Conservation (phyloP, 23 tunicate species). For the Botrylloides violaceus region DNA sequence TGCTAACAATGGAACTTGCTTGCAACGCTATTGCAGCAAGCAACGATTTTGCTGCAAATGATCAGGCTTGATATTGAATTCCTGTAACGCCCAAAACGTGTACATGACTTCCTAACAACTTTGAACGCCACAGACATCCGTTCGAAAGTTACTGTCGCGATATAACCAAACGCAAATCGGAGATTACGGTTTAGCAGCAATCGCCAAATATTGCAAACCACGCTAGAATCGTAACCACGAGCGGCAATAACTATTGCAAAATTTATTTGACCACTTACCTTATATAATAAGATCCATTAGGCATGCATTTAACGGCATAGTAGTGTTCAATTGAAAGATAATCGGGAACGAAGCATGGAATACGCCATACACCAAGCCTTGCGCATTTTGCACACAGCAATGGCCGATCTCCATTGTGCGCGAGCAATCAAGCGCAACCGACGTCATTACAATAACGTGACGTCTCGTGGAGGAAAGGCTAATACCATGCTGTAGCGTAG, state of each 20-base stretch:
- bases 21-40: neutral
- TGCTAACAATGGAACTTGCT: neutral
- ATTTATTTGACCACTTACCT: neutral
- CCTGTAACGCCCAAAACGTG: neutral
- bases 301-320: too few species aligned
- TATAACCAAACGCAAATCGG: too few species aligned
- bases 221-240: neutral
- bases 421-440: slow-evolving; percentile 12
- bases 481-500: too few species aligned
- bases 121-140: too few species aligned
- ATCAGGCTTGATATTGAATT: neutral
- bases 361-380: neutral
- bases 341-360: neutral
- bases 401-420: slow-evolving; percentile 27
- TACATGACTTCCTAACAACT: neutral
- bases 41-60: neutral
- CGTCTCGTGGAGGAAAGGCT: slow-evolving; percentile 7
- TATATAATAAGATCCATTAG: neutral
- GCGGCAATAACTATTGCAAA: neutral
- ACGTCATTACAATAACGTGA: slow-evolving; percentile 22
- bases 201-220: too few species aligned
- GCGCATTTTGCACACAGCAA: slow-evolving; percentile 35
- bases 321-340: neutral
- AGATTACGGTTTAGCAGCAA: neutral
- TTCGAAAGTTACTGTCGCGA: too few species aligned